A percentile compares a stretch with the other conserved stretches of the same genome.
These are phyloP conservation scores for Tragulus kanchil DNA, from an alignment of 2,113 vertebrate species.

Conservation along the genomic window DNA sequence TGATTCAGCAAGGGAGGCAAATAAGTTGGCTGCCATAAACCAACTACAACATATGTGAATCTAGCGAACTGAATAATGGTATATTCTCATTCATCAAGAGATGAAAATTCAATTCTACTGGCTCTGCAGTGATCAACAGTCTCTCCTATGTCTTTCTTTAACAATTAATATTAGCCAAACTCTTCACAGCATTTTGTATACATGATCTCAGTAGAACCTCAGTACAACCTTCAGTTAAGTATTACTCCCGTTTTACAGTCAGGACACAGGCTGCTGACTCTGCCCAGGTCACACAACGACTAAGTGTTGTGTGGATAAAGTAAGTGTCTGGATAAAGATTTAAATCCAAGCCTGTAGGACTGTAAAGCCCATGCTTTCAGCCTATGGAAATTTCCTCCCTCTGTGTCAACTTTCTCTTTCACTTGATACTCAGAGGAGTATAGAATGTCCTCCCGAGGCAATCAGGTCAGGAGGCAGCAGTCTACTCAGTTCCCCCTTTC, in stretches of 20 bases:
- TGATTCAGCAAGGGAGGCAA: slow-evolving; percentile 49
- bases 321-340: background rate
- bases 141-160: background rate
- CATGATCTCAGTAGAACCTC: background rate
- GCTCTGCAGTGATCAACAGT: background rate
- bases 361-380: background rate
- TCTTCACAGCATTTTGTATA: background rate
- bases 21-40: slow-evolving; percentile 21
- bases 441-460: background rate
- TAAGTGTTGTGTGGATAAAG: background rate
- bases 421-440: background rate
- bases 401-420: background rate
- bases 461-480: slow-evolving; percentile 15
- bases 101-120: background rate
- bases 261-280: background rate
- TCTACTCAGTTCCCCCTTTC: background rate
- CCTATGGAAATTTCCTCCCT: background rate
- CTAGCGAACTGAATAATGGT: background rate
- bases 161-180: background rate
- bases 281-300: background rate
- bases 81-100: slow-evolving; percentile 40
- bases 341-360: background rate
- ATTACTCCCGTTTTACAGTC: background rate
- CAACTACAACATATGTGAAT: background rate
- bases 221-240: background rate